phyloP scores from a whole-genome alignment of 2,113 vertebrate genomes.

The Acanthisitta chloris region DNA sequence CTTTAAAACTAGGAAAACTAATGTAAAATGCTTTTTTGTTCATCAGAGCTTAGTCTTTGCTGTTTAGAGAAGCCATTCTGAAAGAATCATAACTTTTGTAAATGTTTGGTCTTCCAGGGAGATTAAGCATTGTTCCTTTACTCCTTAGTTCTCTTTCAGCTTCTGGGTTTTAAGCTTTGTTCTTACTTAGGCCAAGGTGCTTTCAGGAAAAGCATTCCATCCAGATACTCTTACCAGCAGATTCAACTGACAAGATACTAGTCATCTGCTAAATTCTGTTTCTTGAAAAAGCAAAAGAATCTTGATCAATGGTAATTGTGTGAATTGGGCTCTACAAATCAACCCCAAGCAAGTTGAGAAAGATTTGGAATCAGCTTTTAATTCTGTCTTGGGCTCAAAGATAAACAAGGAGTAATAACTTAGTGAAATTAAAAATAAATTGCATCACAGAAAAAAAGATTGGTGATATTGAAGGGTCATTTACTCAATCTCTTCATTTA shows the following conservation, averaged over 20 bases:
- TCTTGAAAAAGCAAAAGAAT: background rate
- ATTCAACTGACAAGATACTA: background rate
- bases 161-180: background rate
- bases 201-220: background rate
- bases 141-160: background rate
- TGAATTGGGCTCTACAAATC: background rate
- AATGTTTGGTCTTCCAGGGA: background rate
- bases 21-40: constrained; percentile 20
- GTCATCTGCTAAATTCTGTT: background rate
- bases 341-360: background rate
- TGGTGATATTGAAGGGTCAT: background rate
- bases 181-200: background rate
- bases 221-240: background rate
- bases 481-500: background rate
- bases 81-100: background rate
- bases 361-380: background rate
- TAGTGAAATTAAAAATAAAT: background rate
- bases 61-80: background rate
- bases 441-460: background rate
- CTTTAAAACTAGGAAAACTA: constrained; percentile 32
- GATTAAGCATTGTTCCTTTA: background rate
- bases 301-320: background rate
- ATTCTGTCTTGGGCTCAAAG: background rate
- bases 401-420: background rate
- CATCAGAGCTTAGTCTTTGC: background rate